Percentiles rank a stretch among this genome's conserved stretches.
phyloP scores from a whole-genome alignment of 1,140 invertebrate species.

The Listronotus bonariensis region DNA sequence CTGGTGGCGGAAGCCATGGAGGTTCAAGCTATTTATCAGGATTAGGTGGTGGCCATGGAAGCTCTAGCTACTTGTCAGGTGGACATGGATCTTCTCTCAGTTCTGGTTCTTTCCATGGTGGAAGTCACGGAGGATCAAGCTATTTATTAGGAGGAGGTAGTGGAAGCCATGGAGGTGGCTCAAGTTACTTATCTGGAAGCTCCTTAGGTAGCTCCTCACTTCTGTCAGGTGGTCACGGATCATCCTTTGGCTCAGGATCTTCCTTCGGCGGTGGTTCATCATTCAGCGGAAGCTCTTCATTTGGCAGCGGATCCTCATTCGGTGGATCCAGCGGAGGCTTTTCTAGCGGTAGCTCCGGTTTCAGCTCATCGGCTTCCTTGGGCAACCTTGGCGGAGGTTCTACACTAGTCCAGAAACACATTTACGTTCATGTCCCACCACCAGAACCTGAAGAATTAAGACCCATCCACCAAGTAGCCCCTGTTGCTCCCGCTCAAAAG shows the following conservation, averaged over 20 bases:
- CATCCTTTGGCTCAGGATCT: conserved; percentile 13
- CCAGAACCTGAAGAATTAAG: conserved; percentile 73
- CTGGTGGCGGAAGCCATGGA: neutral
- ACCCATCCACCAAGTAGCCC: conserved; percentile 59
- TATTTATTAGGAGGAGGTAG: neutral
- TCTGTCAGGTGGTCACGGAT: conserved; percentile 12
- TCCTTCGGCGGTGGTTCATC: conserved; percentile 28
- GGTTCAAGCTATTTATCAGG: neutral
- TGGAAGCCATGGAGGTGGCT: neutral
- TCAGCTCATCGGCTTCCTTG: conserved; percentile 56
- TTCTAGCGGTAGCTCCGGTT: conserved; percentile 41
- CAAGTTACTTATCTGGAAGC: neutral
- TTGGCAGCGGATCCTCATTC: conserved; percentile 11
- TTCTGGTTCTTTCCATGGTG: neutral
- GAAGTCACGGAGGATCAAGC: conserved; percentile 9
- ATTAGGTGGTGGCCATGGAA: neutral
- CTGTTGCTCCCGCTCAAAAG: conserved; percentile 70
- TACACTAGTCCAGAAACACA: conserved; percentile 71
- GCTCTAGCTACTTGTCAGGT: neutral
- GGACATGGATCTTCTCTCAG: neutral
- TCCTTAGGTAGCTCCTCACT: neutral
- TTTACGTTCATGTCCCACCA: conserved; percentile 72
- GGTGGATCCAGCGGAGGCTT: conserved; percentile 19
- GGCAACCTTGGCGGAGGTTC: conserved; percentile 38
- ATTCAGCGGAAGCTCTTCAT: conserved; percentile 9